Evolutionary conservation across 2,113 vertebrate genomes (phyloP).

Genomic region (Pseudonaja textilis): DNA sequence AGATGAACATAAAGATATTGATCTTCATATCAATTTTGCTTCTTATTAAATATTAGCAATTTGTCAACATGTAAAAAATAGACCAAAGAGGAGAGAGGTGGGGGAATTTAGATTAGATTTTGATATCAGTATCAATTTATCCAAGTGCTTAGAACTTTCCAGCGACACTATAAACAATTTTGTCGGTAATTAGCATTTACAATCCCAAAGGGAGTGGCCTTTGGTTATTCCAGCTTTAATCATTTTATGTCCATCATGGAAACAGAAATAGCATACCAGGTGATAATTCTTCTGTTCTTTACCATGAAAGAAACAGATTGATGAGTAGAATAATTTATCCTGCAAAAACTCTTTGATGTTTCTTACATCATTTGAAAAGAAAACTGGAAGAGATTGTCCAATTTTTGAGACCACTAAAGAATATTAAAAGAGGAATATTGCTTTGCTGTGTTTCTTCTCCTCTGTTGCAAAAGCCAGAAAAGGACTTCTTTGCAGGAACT

Average conservation of each 20-base stretch:
- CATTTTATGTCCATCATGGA: background rate
- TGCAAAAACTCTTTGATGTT: background rate
- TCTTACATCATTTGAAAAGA: background rate
- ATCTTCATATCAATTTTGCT: background rate
- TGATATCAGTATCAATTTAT: background rate
- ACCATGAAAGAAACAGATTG: background rate
- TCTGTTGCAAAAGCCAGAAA: background rate
- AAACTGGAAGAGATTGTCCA: background rate
- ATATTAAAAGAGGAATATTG: background rate
- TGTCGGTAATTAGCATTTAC: background rate
- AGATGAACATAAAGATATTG: background rate
- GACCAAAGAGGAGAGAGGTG: background rate
- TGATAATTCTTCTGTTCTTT: background rate
- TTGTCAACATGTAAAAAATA: background rate
- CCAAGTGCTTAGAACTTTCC: background rate
- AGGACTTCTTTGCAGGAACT: background rate
- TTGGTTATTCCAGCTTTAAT: background rate
- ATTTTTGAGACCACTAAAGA: background rate
- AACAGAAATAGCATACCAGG: background rate
- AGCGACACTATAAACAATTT: background rate
- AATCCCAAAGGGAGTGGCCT: background rate
- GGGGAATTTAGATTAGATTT: background rate
- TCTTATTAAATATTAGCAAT: background rate
- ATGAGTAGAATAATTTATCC: background rate
- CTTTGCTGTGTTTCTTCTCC: background rate